Percentiles rank a stretch among this genome's conserved stretches.
Conservation (phyloP, 1,140 invertebrate genomes). For the Orchesella cincta region DNA sequence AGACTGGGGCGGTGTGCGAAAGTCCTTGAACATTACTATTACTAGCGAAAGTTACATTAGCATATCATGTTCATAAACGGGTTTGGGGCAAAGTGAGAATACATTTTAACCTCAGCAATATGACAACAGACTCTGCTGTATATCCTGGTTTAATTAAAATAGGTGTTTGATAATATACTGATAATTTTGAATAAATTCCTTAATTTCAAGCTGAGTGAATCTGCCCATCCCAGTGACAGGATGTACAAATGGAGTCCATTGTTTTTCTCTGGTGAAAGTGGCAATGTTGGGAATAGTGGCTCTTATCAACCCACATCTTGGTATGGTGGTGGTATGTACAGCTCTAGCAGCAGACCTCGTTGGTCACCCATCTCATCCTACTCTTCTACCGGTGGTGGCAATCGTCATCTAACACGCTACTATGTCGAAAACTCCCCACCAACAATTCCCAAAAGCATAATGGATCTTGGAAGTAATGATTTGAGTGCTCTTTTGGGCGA, state of each 20-base stretch:
- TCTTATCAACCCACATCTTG: background rate
- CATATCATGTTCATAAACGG: too few species aligned
- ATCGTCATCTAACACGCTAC: background rate
- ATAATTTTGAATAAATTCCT: too few species aligned
- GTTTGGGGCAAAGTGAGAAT: background rate
- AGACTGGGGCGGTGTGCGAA: too few species aligned
- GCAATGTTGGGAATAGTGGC: background rate
- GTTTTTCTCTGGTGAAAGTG: slow-evolving; percentile 27
- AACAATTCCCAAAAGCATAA: background rate
- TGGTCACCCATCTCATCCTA: too few species aligned
- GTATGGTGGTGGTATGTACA: background rate
- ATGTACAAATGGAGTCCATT: slow-evolving; percentile 39
- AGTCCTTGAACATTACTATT: too few species aligned
- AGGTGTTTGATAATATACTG: too few species aligned
- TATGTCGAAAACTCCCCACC: background rate
- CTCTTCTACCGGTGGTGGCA: background rate
- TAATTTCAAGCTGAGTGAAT: too few species aligned
- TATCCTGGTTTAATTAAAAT: too few species aligned
- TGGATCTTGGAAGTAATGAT: slow-evolving; percentile 13
- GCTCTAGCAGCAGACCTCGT: background rate
- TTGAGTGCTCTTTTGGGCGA: slow-evolving; percentile 8
- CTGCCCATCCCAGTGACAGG: too few species aligned
- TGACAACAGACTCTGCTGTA: too few species aligned
- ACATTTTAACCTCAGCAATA: too few species aligned
- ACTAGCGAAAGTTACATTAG: too few species aligned